These are phyloP conservation scores for Apogon hyalosoma DNA, from an alignment of 2,797 vertebrate species.

Conservation along the genomic window DNA sequence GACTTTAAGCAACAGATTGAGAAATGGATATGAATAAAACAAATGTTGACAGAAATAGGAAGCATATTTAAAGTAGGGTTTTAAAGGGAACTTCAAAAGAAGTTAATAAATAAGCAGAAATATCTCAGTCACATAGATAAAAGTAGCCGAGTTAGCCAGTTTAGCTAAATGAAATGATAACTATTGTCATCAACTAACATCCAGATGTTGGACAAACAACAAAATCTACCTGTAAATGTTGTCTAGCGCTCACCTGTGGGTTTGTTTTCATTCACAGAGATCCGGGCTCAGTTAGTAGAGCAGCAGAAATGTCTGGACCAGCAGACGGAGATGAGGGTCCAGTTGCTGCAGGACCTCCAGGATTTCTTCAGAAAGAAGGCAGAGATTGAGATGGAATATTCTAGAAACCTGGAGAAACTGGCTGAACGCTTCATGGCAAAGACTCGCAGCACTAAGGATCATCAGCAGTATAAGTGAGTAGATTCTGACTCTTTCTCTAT, in stretches of 20 bases:
- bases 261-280: conserved; percentile 83
- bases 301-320: conserved; percentile 99
- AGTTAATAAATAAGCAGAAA: too few relatives aligned
- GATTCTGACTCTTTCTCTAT: background rate
- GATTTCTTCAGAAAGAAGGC: conserved; percentile 99
- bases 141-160: too few relatives aligned
- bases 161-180: too few relatives aligned
- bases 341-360: conserved; percentile 97
- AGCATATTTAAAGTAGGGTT: too few relatives aligned
- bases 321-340: conserved; percentile 97
- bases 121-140: too few relatives aligned
- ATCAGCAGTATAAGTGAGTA: conserved; percentile 97
- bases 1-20: too few relatives aligned
- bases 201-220: too few relatives aligned
- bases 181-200: background rate
- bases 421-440: conserved; percentile 99
- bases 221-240: background rate
- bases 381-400: conserved; percentile 98
- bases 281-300: conserved; percentile 95
- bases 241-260: conserved; percentile 43
- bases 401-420: conserved; percentile 95
- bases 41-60: too few relatives aligned
- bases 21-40: too few relatives aligned
- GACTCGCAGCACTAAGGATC: conserved; percentile 97
- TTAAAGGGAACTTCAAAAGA: too few relatives aligned